Evolutionary conservation across 2,888 invertebrate species (phyloP).

Genomic region (Ptilodon capucinus): DNA sequence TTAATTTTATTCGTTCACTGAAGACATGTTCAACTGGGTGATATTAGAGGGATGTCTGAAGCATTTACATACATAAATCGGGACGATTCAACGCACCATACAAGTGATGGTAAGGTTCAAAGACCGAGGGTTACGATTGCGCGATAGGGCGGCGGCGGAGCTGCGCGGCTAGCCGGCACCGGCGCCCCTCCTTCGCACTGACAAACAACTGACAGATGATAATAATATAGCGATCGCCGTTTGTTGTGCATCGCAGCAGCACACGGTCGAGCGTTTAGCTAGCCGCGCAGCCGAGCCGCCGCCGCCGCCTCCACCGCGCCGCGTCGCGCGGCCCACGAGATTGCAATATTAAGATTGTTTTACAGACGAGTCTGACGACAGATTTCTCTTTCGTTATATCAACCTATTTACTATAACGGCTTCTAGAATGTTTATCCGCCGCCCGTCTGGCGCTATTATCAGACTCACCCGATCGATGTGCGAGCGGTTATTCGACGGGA

Average conservation of each 20-base stretch:
- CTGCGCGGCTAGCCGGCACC: conserved; percentile 31
- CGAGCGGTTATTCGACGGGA: conserved; percentile 61
- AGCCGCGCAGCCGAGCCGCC: neutral
- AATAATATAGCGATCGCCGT: conserved; percentile 32
- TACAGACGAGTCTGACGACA: conserved; percentile 30
- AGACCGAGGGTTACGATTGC: conserved; percentile 55
- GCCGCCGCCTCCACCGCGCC: neutral
- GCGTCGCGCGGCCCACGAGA: conserved; percentile 30
- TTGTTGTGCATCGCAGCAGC: conserved; percentile 29
- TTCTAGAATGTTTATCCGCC: conserved; percentile 21
- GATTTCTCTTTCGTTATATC: conserved; percentile 37
- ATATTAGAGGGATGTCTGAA: neutral
- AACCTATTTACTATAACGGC: conserved; percentile 7
- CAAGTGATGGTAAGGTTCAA: conserved; percentile 57
- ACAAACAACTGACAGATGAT: conserved; percentile 41
- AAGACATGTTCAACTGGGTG: neutral
- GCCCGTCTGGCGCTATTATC: conserved; percentile 14
- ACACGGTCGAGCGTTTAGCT: neutral
- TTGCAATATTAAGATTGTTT: conserved; percentile 26
- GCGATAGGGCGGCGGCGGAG: conserved; percentile 29
- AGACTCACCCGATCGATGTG: conserved; percentile 77
- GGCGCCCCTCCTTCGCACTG: conserved; percentile 26
- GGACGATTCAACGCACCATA: conserved; percentile 42
- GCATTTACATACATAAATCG: conserved; percentile 25
- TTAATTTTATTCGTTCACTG: neutral